A percentile compares a stretch with the other conserved stretches of the same genome.
Conservation (phyloP, 2,888 invertebrate genomes). For the Caenorhabditis sp. region DNA sequence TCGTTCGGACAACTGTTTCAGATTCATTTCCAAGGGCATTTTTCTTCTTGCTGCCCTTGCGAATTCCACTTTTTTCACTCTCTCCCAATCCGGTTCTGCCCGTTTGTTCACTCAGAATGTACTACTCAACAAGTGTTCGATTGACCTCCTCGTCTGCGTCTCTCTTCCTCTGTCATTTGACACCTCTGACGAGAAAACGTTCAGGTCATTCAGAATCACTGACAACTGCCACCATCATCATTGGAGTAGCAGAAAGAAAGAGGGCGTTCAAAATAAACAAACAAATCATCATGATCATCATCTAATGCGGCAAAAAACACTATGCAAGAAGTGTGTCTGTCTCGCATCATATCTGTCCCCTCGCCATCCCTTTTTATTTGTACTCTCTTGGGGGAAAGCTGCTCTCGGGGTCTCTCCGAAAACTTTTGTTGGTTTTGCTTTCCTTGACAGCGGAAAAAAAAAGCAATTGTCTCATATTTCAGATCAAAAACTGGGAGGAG, state of each 20-base stretch:
- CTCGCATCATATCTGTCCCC: constrained; percentile 47
- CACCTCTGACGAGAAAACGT: constrained; percentile 10
- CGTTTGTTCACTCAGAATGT: background rate
- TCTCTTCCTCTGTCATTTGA: constrained; percentile 5
- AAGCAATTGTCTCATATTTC: constrained; percentile 55
- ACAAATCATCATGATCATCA: constrained; percentile 48
- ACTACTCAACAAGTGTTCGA: constrained; percentile 12
- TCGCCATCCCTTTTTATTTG: constrained; percentile 42
- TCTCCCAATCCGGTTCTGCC: background rate
- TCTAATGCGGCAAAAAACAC: constrained; percentile 48
- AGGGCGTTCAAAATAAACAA: constrained; percentile 40
- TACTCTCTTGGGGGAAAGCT: constrained; percentile 44
- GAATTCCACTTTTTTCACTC: background rate
- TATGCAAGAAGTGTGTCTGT: constrained; percentile 21
- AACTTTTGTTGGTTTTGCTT: constrained; percentile 52
- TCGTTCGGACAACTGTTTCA: background rate
- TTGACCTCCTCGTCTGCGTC: constrained; percentile 23
- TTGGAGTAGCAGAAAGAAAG: constrained; percentile 5
- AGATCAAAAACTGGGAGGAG: constrained; percentile 39
- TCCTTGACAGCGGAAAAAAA: constrained; percentile 32
- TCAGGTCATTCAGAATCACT: constrained; percentile 17
- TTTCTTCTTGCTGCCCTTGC: background rate
- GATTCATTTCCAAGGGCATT: too few relatives aligned
- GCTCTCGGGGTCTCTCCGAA: constrained; percentile 30
- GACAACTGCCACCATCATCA: constrained; percentile 26